Conservation (phyloP, 2,113 vertebrate genomes). For the Passer montanus region DNA sequence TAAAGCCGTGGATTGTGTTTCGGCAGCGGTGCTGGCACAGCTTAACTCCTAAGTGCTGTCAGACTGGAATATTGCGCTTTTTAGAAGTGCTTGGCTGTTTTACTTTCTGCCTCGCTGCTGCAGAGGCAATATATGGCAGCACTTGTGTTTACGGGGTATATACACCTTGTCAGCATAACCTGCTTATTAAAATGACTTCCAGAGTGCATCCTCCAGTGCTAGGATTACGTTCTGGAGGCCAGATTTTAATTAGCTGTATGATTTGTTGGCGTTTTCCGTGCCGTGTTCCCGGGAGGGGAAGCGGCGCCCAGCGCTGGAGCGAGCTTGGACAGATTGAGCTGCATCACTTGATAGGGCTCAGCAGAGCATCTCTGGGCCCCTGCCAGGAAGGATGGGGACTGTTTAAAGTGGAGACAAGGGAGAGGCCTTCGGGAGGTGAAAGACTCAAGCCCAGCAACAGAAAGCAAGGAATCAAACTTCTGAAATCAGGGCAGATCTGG, state of each 20-base stretch:
- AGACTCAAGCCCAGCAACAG: neutral
- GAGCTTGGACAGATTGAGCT: neutral
- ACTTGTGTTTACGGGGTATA: neutral
- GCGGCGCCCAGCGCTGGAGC: neutral
- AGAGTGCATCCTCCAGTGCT: neutral
- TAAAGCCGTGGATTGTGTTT: neutral
- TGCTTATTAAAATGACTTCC: neutral
- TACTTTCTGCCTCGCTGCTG: neutral
- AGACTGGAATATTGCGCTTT: neutral
- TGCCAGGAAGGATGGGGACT: conserved; percentile 27
- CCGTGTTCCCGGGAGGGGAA: neutral
- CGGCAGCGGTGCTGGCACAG: neutral
- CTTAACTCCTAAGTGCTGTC: neutral
- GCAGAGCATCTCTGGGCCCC: neutral
- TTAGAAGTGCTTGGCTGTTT: neutral
- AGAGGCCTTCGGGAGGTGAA: conserved; percentile 6
- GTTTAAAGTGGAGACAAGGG: conserved; percentile 26
- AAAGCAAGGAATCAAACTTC: neutral
- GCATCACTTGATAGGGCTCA: neutral
- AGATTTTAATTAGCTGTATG: neutral
- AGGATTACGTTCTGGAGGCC: neutral
- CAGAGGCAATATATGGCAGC: neutral
- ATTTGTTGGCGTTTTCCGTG: neutral
- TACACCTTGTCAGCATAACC: neutral
- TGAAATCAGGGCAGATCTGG: accelerated